Percentiles rank a stretch among this genome's conserved stretches.
phyloP scores from a whole-genome alignment of 2,888 invertebrate genomes.

The Sphaerophoria rueppellii region DNA sequence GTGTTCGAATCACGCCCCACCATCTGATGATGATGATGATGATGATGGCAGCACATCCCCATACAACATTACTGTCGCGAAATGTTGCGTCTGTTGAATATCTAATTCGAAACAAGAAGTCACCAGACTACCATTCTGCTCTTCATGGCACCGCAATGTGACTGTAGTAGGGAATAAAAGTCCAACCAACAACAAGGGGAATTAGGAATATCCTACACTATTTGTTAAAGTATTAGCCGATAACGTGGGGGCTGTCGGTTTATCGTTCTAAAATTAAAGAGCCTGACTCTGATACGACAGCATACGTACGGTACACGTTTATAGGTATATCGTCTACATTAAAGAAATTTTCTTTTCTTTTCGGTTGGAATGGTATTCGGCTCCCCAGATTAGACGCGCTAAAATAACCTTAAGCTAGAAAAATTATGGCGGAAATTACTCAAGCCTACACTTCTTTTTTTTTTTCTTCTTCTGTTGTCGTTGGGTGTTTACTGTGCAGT shows the following conservation, averaged over 20 bases:
- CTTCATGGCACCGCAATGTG: not conserved
- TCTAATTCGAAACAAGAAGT: constrained; percentile 57
- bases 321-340: not conserved
- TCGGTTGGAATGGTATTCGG: constrained; percentile 20
- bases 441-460: constrained; percentile 18
- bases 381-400: constrained; percentile 54
- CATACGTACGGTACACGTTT: no score
- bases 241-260: constrained; percentile 22
- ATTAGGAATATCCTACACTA: constrained; percentile 47
- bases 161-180: not conserved
- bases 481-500: not conserved
- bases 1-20: not conserved
- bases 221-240: constrained; percentile 60
- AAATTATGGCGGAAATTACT: constrained; percentile 56
- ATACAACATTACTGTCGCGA: not conserved
- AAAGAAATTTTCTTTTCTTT: not conserved
- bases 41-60: constrained; percentile 17
- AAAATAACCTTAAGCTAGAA: constrained; percentile 65
- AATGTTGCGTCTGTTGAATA: constrained; percentile 59
- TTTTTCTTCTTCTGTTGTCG: not conserved
- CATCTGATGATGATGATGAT: constrained; percentile 1
- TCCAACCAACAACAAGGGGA: constrained; percentile 19
- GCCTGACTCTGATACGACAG: not conserved
- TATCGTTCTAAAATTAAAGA: constrained; percentile 56
- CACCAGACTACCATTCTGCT: not conserved